phyloP scores from a whole-genome alignment of 2,888 invertebrate genomes.

The Xylocampa areola region DNA sequence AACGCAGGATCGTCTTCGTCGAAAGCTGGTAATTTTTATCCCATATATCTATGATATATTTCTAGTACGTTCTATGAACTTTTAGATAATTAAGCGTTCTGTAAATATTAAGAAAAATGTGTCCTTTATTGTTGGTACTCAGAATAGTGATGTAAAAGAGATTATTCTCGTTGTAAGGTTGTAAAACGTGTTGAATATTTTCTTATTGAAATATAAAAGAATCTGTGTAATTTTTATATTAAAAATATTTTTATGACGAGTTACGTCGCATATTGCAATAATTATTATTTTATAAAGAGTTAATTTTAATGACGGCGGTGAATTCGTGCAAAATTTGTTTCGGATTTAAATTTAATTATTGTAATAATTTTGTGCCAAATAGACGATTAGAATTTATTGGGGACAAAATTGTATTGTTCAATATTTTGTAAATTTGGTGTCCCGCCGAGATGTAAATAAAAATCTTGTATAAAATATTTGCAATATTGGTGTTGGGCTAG shows the following conservation, averaged over 20 bases:
- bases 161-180: slow-evolving; percentile 64
- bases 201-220: slow-evolving; percentile 53
- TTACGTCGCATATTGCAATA: slow-evolving; percentile 67
- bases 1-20: slow-evolving; percentile 66
- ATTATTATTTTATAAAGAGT: slow-evolving; percentile 61
- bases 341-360: slow-evolving; percentile 54
- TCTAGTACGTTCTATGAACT: slow-evolving; percentile 99
- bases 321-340: slow-evolving; percentile 49
- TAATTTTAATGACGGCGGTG: slow-evolving; percentile 58
- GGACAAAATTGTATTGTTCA: slow-evolving; percentile 81
- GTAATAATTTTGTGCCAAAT: slow-evolving; percentile 89
- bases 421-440: slow-evolving; percentile 62
- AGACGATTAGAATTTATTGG: slow-evolving; percentile 84
- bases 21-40: slow-evolving; percentile 94
- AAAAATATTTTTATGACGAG: slow-evolving; percentile 67
- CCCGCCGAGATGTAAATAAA: slow-evolving; percentile 80
- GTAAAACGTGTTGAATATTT: slow-evolving; percentile 56
- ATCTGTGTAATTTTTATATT: slow-evolving; percentile 57
- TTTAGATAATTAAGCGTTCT: slow-evolving; percentile 79
- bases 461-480: slow-evolving; percentile 62
- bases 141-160: slow-evolving; percentile 67
- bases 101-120: slow-evolving; percentile 73
- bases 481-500: slow-evolving; percentile 78
- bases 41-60: slow-evolving; percentile 99
- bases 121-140: slow-evolving; percentile 53